Percentiles rank a stretch among this genome's conserved stretches.
Evolutionary conservation across 2,797 vertebrate genomes (phyloP).

Genomic region (Psittacula echo): DNA sequence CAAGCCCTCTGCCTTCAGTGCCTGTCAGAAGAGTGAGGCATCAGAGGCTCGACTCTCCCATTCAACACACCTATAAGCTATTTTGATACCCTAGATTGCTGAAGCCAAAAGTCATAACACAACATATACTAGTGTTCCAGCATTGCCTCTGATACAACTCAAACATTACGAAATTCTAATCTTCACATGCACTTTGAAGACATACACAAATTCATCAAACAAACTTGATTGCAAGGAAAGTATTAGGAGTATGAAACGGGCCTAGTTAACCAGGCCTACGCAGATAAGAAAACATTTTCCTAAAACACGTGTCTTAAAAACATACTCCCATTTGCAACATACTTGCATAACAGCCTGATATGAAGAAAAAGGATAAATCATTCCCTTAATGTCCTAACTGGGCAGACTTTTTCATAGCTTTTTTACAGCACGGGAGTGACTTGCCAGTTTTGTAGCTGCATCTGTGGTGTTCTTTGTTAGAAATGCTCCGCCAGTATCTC

Average conservation of each 20-base stretch:
- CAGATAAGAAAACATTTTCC: neutral
- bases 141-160: neutral
- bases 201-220: neutral
- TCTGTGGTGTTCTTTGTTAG: constrained; percentile 11
- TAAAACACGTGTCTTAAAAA: neutral
- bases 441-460: neutral
- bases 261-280: neutral
- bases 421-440: neutral
- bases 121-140: neutral
- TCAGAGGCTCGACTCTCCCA: neutral
- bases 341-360: constrained; percentile 4
- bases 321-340: neutral
- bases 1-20: neutral
- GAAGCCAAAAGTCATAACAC: neutral
- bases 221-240: neutral
- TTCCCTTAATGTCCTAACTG: neutral
- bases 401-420: neutral
- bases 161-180: neutral
- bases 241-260: neutral
- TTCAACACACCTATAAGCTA: neutral
- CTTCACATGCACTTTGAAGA: neutral
- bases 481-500: neutral
- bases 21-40: neutral
- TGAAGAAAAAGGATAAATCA: neutral
- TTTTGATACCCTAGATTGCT: neutral